Base-by-base conservation (phyloP, 2,888 invertebrate genomes). In the Meteorus colon region DNA sequence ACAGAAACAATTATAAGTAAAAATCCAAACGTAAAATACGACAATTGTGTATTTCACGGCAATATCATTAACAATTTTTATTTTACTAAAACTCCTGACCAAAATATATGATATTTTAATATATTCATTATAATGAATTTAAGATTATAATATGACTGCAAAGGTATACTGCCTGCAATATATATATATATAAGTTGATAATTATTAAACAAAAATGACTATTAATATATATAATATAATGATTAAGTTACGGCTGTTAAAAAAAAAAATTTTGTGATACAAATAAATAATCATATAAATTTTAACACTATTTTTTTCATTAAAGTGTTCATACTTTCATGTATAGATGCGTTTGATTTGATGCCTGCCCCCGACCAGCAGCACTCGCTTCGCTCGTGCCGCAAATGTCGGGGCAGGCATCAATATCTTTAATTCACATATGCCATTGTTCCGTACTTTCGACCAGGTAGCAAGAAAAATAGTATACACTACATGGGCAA, bases 21-120 rank as follows among this genome's bases (percentile, higher is more conserved):
- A 34, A 77, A 74, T 77, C 55, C 31, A 31, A 59, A 63, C 48
- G 55, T 66, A 55, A 71, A 65, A 41, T 77, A 77, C 51, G 74
- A 74, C 41, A 74, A 74, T 60, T 77, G 74, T 69, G 63, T 67
- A 55, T 77, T 77, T 67, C 62, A 77, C 68, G 74, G 71, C 55
- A 74, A 77, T 62, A 72, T 77, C 48, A 74, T 72, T 10, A 72
- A 74, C 70, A 68, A 77, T 62, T 71, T 72, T 31, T 72, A 77
- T 77, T 75, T 67, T 51, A 71, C 65, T 45, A 37, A 69, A 69
- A 73, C 67, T 34, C 34, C 34, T 34, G 34, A 34, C 6, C 34
- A 34, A 6, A 34, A 34, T 34, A 34, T 34, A 34, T 34, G 6
- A 34, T 34, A 34, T n/a, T n/a, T n/a, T n/a, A n/a, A n/a, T n/a